Conservation (phyloP, 1,140 invertebrate species). For the Thaumetopoea pityocampa region DNA sequence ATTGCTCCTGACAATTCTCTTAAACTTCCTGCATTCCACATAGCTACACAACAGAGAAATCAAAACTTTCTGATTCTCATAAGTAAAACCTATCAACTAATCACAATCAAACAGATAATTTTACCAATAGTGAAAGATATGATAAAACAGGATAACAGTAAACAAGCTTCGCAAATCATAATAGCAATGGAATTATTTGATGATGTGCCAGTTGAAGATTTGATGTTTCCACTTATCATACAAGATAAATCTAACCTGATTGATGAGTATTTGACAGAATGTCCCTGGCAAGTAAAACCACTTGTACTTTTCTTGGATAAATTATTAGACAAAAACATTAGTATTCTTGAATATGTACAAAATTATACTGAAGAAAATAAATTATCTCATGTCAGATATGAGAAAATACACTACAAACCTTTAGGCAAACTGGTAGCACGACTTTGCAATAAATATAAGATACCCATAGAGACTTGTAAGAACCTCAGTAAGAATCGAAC, state of each 20-base stretch:
- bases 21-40: conserved; percentile 58
- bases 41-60: conserved; percentile 57
- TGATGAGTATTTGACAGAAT: conserved; percentile 80
- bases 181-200: conserved; percentile 79
- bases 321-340: conserved; percentile 69
- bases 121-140: conserved; percentile 56
- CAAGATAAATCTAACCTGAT: conserved; percentile 83
- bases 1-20: conserved; percentile 36
- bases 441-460: conserved; percentile 78
- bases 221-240: conserved; percentile 83
- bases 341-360: conserved; percentile 45
- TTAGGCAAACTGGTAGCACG: conserved; percentile 79
- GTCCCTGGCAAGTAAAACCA: conserved; percentile 77
- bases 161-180: conserved; percentile 80
- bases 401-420: conserved; percentile 77
- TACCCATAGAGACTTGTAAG: conserved; percentile 78
- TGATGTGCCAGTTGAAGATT: conserved; percentile 79
- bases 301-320: conserved; percentile 81
- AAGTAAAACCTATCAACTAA: conserved; percentile 52
- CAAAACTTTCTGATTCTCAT: conserved; percentile 49
- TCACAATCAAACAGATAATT: conserved; percentile 47
- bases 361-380: conserved; percentile 69
- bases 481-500: conserved; percentile 80
- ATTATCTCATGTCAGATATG: conserved; percentile 78
- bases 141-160: conserved; percentile 59